Base-by-base conservation (phyloP, 2,888 invertebrate genomes). In the Muscina levida region DNA sequence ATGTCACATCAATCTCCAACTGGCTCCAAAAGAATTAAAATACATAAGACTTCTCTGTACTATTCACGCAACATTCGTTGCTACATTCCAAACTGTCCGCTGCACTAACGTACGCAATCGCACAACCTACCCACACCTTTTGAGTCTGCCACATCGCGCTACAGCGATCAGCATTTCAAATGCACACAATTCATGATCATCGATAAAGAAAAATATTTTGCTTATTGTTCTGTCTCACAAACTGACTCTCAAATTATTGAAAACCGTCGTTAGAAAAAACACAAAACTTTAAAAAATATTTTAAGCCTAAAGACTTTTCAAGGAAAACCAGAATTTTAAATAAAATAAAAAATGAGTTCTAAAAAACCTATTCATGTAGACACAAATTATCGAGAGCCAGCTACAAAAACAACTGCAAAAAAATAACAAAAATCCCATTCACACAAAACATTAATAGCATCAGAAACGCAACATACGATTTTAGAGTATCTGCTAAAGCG, bases 291-390 rank as follows among this genome's bases (percentile, higher is more conserved):
- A 39, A 26, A n/a, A 77, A 67, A 80, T 77, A 56, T 71, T 71
- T 72, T 46, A 67, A 53, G 71, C 71, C 73, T 66, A 57, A 81
- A 74, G 77, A 77, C 71, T 81, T 77, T 81, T 81, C 80, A 81
- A 81, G 80, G 80, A 81, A 81, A 81, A 81, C 80, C 1, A 77
- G 67, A 72, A 74, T 71, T 66, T 56, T 37, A 39, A 62, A 70
- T 67, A 26, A 24, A 56, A 48, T 26, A 42, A 73, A 73, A 78
- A 74, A 79, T 31, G 62, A 65, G 65, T 39, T 70, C 70, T 70
- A 75, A 72, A 75, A 79, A 71, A 48, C 72, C 15, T 59, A 56
- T 37, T 67, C 74, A 53, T 71, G 57, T 71, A 72, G 67, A 51
- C 71, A 67, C 67, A 74, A 74, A 79, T 79, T 72, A 53, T 66